These are phyloP conservation scores for Gymnosoma rotundatum DNA, from an alignment of 2,888 invertebrate genomes.

Conservation along the genomic window DNA sequence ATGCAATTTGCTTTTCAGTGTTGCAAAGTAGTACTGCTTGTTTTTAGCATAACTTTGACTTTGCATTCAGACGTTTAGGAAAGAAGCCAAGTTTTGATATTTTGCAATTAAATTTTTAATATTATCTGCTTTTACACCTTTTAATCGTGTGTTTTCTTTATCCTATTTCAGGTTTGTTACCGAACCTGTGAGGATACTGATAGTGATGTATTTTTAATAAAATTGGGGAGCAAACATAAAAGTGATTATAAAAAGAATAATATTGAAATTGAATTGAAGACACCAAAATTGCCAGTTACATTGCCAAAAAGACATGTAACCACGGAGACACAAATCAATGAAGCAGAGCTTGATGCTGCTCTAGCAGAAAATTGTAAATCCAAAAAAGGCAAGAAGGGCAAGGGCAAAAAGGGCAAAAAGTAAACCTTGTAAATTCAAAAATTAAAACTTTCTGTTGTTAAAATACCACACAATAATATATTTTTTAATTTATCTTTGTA, in stretches of 20 bases:
- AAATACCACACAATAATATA: neutral
- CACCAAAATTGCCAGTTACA: slow-evolving; percentile 86
- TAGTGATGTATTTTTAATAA: slow-evolving; percentile 88
- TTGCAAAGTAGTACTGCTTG: too few species aligned
- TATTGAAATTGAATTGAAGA: slow-evolving; percentile 88
- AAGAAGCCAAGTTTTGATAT: too few species aligned
- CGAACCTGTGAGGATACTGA: slow-evolving; percentile 84
- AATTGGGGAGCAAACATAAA: slow-evolving; percentile 89
- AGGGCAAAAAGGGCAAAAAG: slow-evolving; percentile 70
- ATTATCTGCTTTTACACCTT: neutral
- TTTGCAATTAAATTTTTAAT: neutral
- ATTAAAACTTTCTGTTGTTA: too few species aligned
- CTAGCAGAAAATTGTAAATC: slow-evolving; percentile 60
- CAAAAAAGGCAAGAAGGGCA: slow-evolving; percentile 53
- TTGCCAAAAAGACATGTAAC: slow-evolving; percentile 85
- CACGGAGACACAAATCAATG: slow-evolving; percentile 86
- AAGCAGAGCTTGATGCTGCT: slow-evolving; percentile 79
- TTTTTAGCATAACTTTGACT: too few species aligned
- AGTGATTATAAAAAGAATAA: slow-evolving; percentile 87
- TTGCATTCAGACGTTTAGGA: too few species aligned
- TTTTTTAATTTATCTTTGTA: neutral
- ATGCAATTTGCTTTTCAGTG: too few species aligned
- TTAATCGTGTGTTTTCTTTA: slow-evolving; percentile 19
- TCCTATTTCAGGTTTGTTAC: slow-evolving; percentile 78
- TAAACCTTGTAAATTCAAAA: slow-evolving; percentile 46